Conservation (phyloP, 2,888 invertebrate genomes). For the Nemoura dubitans region DNA sequence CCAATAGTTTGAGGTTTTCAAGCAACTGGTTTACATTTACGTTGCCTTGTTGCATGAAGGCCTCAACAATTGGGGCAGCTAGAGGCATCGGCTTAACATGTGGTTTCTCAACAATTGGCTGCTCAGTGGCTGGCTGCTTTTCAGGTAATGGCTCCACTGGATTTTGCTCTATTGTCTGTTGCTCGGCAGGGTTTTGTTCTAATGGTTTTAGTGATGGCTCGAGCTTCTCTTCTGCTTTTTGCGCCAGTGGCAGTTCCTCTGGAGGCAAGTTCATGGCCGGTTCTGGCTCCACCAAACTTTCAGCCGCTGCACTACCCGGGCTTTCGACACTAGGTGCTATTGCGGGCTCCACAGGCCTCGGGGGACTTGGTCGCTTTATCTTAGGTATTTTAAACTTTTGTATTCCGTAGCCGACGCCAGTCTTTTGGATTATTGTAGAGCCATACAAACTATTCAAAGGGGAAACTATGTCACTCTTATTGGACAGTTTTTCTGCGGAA, state of each 20-base stretch:
- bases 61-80: background rate
- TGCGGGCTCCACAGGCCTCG: conserved; percentile 43
- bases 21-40: conserved; percentile 51
- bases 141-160: background rate
- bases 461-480: conserved; percentile 53
- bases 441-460: conserved; percentile 64
- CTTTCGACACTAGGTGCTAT: conserved; percentile 19
- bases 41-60: background rate
- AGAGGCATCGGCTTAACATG: conserved; percentile 55
- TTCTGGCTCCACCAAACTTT: too few species aligned
- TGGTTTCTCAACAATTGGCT: conserved; percentile 51
- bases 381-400: conserved; percentile 67
- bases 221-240: background rate
- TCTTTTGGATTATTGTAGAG: conserved; percentile 58
- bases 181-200: conserved; percentile 39
- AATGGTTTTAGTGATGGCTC: conserved; percentile 50
- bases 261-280: too few species aligned
- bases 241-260: background rate
- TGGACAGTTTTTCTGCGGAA: background rate
- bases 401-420: conserved; percentile 62
- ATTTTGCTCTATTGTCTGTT: background rate
- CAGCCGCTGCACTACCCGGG: too few species aligned
- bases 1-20: conserved; percentile 56
- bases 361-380: conserved; percentile 57
- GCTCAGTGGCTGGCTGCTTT: background rate